These are phyloP conservation scores for Sebastes goodei DNA, from an alignment of 2,797 vertebrate genomes.

Conservation along the genomic window DNA sequence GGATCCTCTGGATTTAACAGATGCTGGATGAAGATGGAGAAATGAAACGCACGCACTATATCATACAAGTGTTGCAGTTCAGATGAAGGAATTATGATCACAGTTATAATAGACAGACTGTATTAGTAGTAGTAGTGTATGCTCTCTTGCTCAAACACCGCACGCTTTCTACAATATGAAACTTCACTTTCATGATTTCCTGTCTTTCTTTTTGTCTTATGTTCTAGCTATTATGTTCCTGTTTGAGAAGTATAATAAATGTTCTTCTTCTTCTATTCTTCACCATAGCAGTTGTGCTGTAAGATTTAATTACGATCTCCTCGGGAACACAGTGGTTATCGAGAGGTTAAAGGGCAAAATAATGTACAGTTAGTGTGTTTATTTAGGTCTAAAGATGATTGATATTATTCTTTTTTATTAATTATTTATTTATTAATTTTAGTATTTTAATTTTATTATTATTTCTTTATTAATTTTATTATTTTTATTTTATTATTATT, in stretches of 20 bases:
- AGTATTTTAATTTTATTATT: not conserved
- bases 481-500: not conserved
- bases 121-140: not conserved
- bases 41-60: not conserved
- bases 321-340: not conserved
- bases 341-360: not conserved
- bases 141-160: not conserved
- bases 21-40: constrained; percentile 1
- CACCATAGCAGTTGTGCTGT: not conserved
- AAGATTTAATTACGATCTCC: not conserved
- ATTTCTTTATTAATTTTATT: not conserved
- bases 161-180: not conserved
- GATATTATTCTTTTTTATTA: no score
- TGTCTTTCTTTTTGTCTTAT: not conserved
- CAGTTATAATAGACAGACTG: not conserved
- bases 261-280: not conserved
- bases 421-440: not conserved
- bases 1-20: constrained; percentile 32
- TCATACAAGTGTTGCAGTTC: not conserved
- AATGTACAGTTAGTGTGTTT: not conserved
- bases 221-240: not conserved
- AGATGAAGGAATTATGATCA: not conserved
- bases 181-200: not conserved
- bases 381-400: not conserved
- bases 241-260: not conserved